These are phyloP conservation scores for Cheilinus undulatus DNA, from an alignment of 2,113 vertebrate genomes.

Conservation along the genomic window DNA sequence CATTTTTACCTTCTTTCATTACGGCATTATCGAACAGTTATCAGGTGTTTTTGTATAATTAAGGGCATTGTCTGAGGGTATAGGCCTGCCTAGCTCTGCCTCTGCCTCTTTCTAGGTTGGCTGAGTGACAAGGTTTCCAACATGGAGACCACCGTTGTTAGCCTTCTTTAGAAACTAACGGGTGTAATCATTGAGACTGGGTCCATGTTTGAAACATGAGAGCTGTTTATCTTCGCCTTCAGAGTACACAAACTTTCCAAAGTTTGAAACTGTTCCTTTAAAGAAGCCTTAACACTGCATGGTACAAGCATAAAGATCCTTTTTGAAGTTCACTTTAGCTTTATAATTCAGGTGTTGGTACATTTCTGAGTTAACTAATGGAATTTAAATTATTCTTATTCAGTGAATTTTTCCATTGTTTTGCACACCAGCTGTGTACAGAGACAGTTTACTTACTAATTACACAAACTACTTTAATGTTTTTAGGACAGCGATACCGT, in stretches of 20 bases:
- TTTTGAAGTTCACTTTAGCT: conserved; percentile 46
- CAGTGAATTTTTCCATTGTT: conserved; percentile 35
- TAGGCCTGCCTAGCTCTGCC: no score
- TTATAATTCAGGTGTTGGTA: conserved; percentile 37
- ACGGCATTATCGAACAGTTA: no score
- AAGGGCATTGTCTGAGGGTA: no score
- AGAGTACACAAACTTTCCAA: not conserved
- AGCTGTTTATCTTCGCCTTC: not conserved
- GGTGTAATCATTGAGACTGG: no score
- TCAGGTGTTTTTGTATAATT: no score
- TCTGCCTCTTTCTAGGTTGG: no score
- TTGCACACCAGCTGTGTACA: conserved; percentile 56
- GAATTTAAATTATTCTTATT: conserved; percentile 64
- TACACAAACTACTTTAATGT: conserved; percentile 32
- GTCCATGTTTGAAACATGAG: not conserved
- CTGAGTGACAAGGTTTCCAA: no score
- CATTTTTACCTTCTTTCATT: no score
- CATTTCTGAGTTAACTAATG: conserved; percentile 36
- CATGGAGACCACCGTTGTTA: no score
- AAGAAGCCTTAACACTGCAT: conserved; percentile 34
- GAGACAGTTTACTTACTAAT: conserved; percentile 47
- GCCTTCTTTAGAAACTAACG: no score
- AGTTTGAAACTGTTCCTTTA: conserved; percentile 24
- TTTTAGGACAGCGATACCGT: conserved; percentile 23
- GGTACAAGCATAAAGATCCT: conserved; percentile 43